Evolutionary conservation across 1,140 invertebrate genomes (phyloP), one percentile per base, ranked within the genome.

Genomic region (Drosophila insularis): DNA sequence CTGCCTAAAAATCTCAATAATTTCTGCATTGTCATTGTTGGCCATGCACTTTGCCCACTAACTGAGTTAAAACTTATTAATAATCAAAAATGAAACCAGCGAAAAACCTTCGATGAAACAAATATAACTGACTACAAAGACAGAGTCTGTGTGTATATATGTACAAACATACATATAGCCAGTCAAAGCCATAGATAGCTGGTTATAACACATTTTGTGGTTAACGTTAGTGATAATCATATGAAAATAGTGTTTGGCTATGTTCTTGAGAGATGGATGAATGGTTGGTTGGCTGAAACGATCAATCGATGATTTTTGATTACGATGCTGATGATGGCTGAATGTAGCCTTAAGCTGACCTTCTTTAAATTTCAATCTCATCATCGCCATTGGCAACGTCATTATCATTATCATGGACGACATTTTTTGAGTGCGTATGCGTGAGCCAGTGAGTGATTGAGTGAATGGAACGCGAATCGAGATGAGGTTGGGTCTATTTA

Each of bases 41-140:
- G 73, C 73, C 73, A 76, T 76, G 73, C 73, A 76, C 73, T 76
- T 76, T 76, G 73, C 63, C 73, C 73, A 69, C 67, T 68, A 54
- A 43, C 17, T 6, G 17, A 69, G 53, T 69, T 35, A 27, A 63
- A 40, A 43, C 46, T 76, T 76, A 76, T 68, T 74, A 54, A 21
- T 67, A 60, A 54, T 66, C 61, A 46, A 71, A 54, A 56, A 32
- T 32, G 32, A 17, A 58, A 58, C 31, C 31, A 37, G 23, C 55
- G 8, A 58, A 50, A 69, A 78, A 77, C 74, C 74, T 78, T 78
- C 74, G 40, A 40, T 14, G 35, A 23, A n/a, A 37, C 63, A 23
- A 64, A 8, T 32, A 27, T 55, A 35, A 77, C 43, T 64, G 73
- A 71, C 55, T 61, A 64, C 21, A 61, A 76, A 76, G 73, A 46